Base-by-base conservation (phyloP, 1,140 invertebrate species). In the Penaeus vannamei region DNA sequence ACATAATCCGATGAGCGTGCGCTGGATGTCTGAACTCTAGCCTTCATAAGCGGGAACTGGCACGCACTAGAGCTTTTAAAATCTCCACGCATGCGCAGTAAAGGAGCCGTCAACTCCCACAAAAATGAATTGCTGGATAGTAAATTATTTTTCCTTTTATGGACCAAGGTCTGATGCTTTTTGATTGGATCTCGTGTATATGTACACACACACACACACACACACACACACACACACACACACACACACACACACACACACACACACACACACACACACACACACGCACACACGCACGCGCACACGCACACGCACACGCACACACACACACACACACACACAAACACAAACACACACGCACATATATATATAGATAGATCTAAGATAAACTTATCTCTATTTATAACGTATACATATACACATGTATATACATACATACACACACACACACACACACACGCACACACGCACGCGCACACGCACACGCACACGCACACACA, bases 181-280 rank as follows among this genome's bases (percentile, higher is more conserved):
- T n/a, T n/a, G n/a, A 62, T 62, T 17, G 23, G 14, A 64, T 64
- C 20, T 64, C 20, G 1, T 4, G 20, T 1, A 19, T 2, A 4
- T 64, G n/a, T 64, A 64, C n/a, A 64, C n/a, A 64, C n/a, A 1
- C n/a, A 64, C n/a, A 64, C n/a, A 64, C n/a, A 64, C n/a, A 64
- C n/a, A 64, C n/a, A 64, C n/a, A 64, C n/a, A 64, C n/a, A 64
- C n/a, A 64, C n/a, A 64, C n/a, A 64, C n/a, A 64, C n/a, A 64
- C n/a, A 64, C n/a, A 64, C n/a, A 64, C n/a, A 64, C n/a, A 64
- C n/a, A 64, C n/a, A 64, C n/a, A 64, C n/a, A 64, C n/a, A 64
- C n/a, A 64, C n/a, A 64, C n/a, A 64, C n/a, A 64, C n/a, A 64
- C n/a, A 64, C n/a, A 64, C n/a, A 64, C n/a, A 64, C n/a, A 64